phyloP scores from a whole-genome alignment of 2,888 invertebrate species.

The Heliconius sara region DNA sequence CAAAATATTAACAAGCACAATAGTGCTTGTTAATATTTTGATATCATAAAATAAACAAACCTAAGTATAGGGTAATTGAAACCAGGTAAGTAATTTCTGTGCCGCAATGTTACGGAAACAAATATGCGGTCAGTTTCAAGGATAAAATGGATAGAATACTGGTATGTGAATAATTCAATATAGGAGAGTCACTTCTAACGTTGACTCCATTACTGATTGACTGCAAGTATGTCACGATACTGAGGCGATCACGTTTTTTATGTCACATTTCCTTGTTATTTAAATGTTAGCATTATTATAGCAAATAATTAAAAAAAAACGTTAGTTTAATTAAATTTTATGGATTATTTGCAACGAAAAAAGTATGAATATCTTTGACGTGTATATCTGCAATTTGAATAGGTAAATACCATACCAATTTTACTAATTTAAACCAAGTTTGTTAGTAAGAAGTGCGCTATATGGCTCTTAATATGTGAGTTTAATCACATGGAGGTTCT shows the following conservation, averaged over 20 bases:
- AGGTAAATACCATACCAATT: too few species aligned
- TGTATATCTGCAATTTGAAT: too few species aligned
- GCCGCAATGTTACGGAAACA: constrained; percentile 49
- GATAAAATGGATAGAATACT: constrained; percentile 41
- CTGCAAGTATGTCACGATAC: constrained; percentile 36
- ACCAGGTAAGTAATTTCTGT: constrained; percentile 5
- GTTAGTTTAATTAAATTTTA: background rate
- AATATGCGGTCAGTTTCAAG: constrained; percentile 51
- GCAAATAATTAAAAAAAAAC: background rate
- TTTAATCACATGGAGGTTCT: background rate
- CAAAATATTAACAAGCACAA: background rate
- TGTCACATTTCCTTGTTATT: constrained; percentile 34
- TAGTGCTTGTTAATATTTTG: too few species aligned
- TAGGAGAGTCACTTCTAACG: constrained; percentile 23
- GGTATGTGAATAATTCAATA: constrained; percentile 24
- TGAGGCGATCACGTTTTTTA: constrained; percentile 35
- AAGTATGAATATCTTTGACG: too few species aligned
- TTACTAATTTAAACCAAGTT: too few species aligned
- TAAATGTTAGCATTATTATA: constrained; percentile 8
- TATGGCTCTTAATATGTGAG: background rate
- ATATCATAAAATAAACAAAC: background rate
- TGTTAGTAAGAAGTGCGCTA: too few species aligned
- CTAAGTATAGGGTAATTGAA: constrained; percentile 7
- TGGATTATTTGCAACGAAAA: background rate
- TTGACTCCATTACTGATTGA: constrained; percentile 16